phyloP scores from a whole-genome alignment of 2,888 invertebrate species.

The Tachina lurida region DNA sequence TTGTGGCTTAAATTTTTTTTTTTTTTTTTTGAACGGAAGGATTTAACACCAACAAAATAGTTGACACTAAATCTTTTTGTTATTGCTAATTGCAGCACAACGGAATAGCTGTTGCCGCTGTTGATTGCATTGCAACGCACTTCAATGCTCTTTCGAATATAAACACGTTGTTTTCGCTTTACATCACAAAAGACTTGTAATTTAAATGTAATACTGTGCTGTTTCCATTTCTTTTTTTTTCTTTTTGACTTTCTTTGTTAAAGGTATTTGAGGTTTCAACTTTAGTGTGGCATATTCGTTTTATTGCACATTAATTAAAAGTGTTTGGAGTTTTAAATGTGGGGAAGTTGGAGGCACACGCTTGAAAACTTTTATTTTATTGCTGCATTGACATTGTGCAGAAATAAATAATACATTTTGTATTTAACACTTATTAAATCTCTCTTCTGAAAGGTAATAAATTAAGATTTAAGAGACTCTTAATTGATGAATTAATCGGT shows the following conservation, averaged over 20 bases:
- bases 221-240: not conserved
- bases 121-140: conserved; percentile 22
- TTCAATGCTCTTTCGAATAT: not conserved
- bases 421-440: conserved; percentile 8
- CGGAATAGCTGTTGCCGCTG: conserved; percentile 15
- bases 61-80: conserved; percentile 67
- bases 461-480: not conserved
- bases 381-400: not conserved
- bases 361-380: not conserved
- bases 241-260: conserved; percentile 13
- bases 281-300: conserved; percentile 49
- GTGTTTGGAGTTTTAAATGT: conserved; percentile 49
- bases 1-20: conserved; percentile 51
- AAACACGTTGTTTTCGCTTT: conserved; percentile 16
- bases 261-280: conserved; percentile 52
- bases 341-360: conserved; percentile 24
- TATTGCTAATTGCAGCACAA: conserved; percentile 65
- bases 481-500: not conserved
- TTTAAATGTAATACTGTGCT: conserved; percentile 60
- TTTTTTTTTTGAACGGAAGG: conserved; percentile 17
- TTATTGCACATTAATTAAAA: conserved; percentile 61
- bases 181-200: conserved; percentile 64
- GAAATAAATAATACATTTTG: conserved; percentile 11
- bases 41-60: conserved; percentile 62
- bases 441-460: not conserved